Evolutionary conservation across 2,888 invertebrate genomes (phyloP).

Genomic region (Cyclophora punctaria): DNA sequence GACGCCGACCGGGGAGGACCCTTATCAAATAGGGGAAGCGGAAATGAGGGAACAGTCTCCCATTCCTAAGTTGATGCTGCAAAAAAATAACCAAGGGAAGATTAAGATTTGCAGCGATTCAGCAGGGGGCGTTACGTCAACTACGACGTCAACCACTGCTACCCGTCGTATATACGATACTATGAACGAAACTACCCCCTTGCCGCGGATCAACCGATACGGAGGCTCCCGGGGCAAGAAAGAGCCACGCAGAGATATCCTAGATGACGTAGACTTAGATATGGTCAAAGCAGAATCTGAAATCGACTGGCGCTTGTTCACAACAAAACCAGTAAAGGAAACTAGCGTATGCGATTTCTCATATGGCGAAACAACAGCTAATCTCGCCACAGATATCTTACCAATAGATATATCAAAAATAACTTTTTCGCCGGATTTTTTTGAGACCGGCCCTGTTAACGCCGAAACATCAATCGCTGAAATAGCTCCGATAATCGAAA

Average conservation of each 20-base stretch:
- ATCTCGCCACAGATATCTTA: slow-evolving; percentile 25
- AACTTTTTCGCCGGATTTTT: slow-evolving; percentile 44
- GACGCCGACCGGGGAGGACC: slow-evolving; percentile 63
- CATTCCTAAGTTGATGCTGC: slow-evolving; percentile 63
- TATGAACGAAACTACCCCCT: slow-evolving; percentile 26
- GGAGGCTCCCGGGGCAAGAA: slow-evolving; percentile 19
- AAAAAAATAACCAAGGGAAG: slow-evolving; percentile 51
- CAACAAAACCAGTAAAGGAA: slow-evolving; percentile 33
- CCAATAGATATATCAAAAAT: slow-evolving; percentile 28
- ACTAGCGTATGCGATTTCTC: slow-evolving; percentile 52
- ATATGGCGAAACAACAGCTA: slow-evolving; percentile 46
- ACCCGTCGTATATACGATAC: slow-evolving; percentile 43
- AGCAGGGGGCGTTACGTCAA: slow-evolving; percentile 1
- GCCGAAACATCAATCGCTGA: slow-evolving; percentile 34
- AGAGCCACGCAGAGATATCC: slow-evolving; percentile 23
- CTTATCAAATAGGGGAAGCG: slow-evolving; percentile 63
- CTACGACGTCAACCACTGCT: slow-evolving; percentile 21
- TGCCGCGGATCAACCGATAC: slow-evolving; percentile 1
- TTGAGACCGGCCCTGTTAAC: slow-evolving; percentile 33
- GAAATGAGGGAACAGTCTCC: slow-evolving; percentile 66
- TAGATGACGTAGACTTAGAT: slow-evolving; percentile 38
- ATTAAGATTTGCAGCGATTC: slow-evolving; percentile 41
- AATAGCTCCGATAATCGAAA: slow-evolving; percentile 25
- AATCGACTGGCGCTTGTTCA: slow-evolving; percentile 43
- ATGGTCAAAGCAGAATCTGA: slow-evolving; percentile 45